Base-by-base conservation (phyloP, 2,888 invertebrate species). In the Helicoverpa assulta region DNA sequence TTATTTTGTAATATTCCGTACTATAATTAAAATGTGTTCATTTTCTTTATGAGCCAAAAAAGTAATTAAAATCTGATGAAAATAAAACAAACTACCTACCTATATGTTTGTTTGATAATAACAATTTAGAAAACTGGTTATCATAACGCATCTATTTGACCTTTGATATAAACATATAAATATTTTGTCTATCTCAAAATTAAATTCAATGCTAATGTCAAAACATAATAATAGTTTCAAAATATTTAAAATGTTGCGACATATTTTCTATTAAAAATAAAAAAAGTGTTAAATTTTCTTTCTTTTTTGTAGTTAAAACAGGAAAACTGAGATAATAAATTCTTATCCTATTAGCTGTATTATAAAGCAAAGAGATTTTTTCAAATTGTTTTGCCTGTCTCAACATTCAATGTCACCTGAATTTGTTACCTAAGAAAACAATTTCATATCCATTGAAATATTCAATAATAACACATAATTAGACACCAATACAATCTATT, bases 131-230 rank as follows among this genome's bases (percentile, higher is more conserved):
- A 58, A 71, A 71, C 80, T 33, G 19, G 76, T 74, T 67, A 0
- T 2, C 18, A 0, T 54, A 54, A 63, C 63, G 77, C 10, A 53
- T 53, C n/a, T 50, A 43, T 21, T 51, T 78, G 81, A 80, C 81
- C 63, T 80, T 80, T 62, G 0, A 18, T 54, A 29, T 8, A 58
- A 18, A 54, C 59, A 59, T 5, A 29, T 2, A 43, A 33, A 19
- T n/a, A 52, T 1, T 51, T 18, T 50, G 10, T 21, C 4, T 51
- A 0, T n/a, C 40, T n/a, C 6, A 58, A 66, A 21, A 58, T 47
- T 16, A 33, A 57, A 21, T 18, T 33, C 56, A 56, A 47, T 40
- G 16, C 8, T 16, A 51, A 70, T 59, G 51, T 58, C 43, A 55
- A 1, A 55, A 14, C 14, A 19, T 1, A 10, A 52, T 53, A 56